Evolutionary conservation across 2,888 invertebrate genomes (phyloP), one percentile per base, ranked within the genome.

Genomic region (Selenia dentaria): DNA sequence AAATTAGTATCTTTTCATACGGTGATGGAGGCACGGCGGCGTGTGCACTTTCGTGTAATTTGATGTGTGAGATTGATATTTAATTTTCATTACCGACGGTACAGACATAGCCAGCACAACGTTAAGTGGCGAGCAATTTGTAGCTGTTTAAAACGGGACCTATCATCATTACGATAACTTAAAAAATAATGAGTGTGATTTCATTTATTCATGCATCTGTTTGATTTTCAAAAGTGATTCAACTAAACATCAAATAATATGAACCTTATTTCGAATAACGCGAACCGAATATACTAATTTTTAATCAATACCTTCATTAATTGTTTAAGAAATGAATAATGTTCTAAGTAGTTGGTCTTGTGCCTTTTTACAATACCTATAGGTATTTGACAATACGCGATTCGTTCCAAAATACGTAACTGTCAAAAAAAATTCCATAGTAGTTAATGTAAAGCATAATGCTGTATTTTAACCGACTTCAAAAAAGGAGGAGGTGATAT

Each of bases 51-150:
- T 54, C 39, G 44, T 59, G 34, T 48, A 43, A 51, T 56, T 57
- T 59, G 50, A 51, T 46, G 50, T 48, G 51, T 52, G 46, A 52
- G 50, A 56, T 59, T 52, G 50, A 51, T 54, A 52, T 56, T 52
- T 54, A 52, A 48, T 54, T 54, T 51, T 37, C 59, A 54, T 59
- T 56, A 48, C 45, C 24, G 50, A 28, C 36, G 44, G 44, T 26
- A 48, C 37, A 16, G 48, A 56, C 26, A 34, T 37, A 32, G 33
- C 40, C 25, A 29, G 38, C 38, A 41, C 40, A 16, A 34, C 34
- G 49, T 45, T 54, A 51, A 52, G 54, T 56, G 50, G 45, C 37
- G 38, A 54, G 44, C 50, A 51, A 54, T 57, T 52, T 54, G 54
- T 46, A 48, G 27, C 45, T 33, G 24, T 46, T 59, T 44, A 39